Evolutionary conservation across 2,113 vertebrate genomes (phyloP), one percentile per base, ranked within the genome.

Genomic region (Esox niger): DNA sequence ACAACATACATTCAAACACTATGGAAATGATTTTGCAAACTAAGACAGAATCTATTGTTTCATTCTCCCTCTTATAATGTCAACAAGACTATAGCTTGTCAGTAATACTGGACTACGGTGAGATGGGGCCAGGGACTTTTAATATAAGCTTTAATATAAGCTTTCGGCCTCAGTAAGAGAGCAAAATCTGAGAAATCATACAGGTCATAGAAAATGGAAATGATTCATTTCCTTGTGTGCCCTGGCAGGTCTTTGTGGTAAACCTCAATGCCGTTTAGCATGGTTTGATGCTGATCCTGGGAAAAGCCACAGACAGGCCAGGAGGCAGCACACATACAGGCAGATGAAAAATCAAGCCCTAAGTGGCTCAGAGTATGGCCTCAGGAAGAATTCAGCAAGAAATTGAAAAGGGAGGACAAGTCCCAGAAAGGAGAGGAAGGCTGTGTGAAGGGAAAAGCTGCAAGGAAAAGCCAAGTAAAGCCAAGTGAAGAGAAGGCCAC

Each of bases 201-300:
- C 43, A 60, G 67, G 68, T 67, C 55, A 67, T 30, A 70, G 65
- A 21, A 31, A 62, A 69, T 55, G 57, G 38, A 82, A 71, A 72
- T 67, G 27, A 80, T 70, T 76, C 27, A 75, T 71, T 62, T 13
- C 61, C 62, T 35, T 17, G n/a, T 47, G 6, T 35, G 74, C 70
- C 13, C 69, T 72, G 67, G 69, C 70, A 54, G 47, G 74, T 65
- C 43, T 69, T 47, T 81, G 67, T 71, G 79, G 73, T 56, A 33
- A 70, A 79, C 73, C 81, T 71, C 82, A 73, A 2, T 73, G 74
- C 70, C 76, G 76, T 74, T 77, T 1, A n/a, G 78, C 47, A 84
- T 65, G 80, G 85, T 84, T 83, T 85, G 80, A 79, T 62, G 13
- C 59, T 0, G 68, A 77, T 82, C 67, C 69, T 78, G 62, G 64